Evolutionary conservation across 2,888 invertebrate genomes (phyloP).

Genomic region (Sarcophaga carnaria): DNA sequence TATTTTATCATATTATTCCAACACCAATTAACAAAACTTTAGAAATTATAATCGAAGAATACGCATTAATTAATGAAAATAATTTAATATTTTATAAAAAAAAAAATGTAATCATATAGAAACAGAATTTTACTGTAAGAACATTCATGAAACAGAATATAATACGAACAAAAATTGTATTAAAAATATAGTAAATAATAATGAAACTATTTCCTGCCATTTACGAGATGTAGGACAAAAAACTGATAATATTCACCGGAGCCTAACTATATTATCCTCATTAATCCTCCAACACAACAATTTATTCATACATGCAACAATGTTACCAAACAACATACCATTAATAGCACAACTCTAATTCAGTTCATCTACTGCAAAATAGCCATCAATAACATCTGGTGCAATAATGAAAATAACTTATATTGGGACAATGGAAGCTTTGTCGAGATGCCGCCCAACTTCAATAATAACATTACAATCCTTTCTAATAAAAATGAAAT

Average conservation of each 20-base stretch:
- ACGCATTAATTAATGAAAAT: not conserved
- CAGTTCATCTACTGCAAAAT: constrained; percentile 38
- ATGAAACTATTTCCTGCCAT: constrained; percentile 10
- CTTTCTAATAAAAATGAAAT: constrained; percentile 28
- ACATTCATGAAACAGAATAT: constrained; percentile 28
- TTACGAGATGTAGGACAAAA: constrained; percentile 25
- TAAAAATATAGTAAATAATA: constrained; percentile 30
- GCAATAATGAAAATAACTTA: constrained; percentile 25
- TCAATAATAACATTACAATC: constrained; percentile 26
- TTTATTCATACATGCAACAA: constrained; percentile 19
- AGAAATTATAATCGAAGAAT: constrained; percentile 4
- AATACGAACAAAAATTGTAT: constrained; percentile 33
- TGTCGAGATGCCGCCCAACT: constrained; percentile 20
- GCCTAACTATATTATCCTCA: constrained; percentile 25
- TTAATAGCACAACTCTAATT: constrained; percentile 25
- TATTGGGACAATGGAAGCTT: constrained; percentile 26
- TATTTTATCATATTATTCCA: constrained; percentile 38
- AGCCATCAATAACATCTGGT: constrained; percentile 40
- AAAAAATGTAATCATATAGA: constrained; percentile 41
- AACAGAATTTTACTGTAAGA: constrained; percentile 30
- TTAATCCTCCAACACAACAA: constrained; percentile 29
- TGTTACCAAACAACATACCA: constrained; percentile 19
- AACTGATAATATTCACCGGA: constrained; percentile 38
- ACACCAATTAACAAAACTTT: constrained; percentile 28
- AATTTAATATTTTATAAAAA: constrained; percentile 32